Conservation (phyloP, 2,113 vertebrate genomes). For the Tragelaphus strepsiceros region DNA sequence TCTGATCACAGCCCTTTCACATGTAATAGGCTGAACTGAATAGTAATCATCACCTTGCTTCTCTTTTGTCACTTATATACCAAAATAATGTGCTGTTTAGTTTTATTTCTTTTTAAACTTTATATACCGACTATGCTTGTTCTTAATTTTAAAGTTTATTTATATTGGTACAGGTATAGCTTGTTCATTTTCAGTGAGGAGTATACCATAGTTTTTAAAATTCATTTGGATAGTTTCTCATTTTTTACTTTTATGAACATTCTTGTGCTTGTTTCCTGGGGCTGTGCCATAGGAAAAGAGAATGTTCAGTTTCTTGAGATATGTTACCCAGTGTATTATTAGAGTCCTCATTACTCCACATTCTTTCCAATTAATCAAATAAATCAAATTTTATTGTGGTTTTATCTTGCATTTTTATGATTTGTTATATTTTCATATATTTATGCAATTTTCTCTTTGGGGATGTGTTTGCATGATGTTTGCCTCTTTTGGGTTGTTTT, state of each 20-base stretch:
- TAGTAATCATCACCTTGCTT: neutral
- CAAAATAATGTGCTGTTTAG: neutral
- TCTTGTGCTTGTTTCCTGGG: neutral
- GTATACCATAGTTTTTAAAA: neutral
- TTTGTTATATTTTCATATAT: neutral
- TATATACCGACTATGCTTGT: neutral
- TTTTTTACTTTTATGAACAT: neutral
- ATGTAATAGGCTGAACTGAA: neutral
- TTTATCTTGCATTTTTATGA: slow-evolving; percentile 23
- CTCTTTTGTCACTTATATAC: neutral
- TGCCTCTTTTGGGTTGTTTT: neutral
- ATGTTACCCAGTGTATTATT: neutral
- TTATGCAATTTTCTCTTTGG: neutral
- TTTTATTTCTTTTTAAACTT: neutral
- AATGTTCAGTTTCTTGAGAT: neutral
- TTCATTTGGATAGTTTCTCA: neutral
- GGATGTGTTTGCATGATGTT: neutral
- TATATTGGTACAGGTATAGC: neutral
- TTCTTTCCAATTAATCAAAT: neutral
- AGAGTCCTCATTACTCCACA: neutral
- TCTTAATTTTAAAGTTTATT: neutral
- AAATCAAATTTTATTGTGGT: neutral
- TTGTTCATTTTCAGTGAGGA: neutral
- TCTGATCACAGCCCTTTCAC: neutral
- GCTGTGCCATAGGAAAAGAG: neutral